Conservation (phyloP, 2,888 invertebrate species). For the Eristalinus sepulchralis region DNA sequence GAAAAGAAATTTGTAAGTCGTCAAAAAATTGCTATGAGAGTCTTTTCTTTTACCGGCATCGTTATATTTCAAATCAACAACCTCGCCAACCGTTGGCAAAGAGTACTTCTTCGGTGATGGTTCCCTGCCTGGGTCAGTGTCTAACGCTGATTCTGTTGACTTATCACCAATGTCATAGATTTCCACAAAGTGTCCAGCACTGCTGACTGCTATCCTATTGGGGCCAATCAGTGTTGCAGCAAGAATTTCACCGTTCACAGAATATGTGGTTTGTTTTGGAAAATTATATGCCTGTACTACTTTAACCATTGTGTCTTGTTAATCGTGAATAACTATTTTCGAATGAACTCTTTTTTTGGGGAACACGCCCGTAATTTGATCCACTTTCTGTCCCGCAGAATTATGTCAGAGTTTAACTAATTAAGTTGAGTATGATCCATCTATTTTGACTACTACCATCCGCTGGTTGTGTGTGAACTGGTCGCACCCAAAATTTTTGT, state of each 20-base stretch:
- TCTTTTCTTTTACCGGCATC: conserved; percentile 82
- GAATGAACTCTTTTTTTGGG: not conserved
- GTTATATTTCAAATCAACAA: conserved; percentile 86
- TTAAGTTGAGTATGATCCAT: conserved; percentile 60
- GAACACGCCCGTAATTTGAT: conserved; percentile 48
- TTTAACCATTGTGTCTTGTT: conserved; percentile 76
- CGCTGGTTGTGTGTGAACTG: conserved; percentile 39
- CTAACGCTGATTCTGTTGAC: conserved; percentile 30
- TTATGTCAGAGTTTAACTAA: conserved; percentile 54
- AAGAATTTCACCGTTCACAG: conserved; percentile 79
- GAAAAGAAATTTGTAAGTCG: not conserved
- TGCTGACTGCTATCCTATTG: conserved; percentile 79
- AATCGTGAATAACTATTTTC: not conserved
- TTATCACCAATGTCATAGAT: conserved; percentile 78
- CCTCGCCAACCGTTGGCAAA: conserved; percentile 88
- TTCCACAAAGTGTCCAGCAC: conserved; percentile 80
- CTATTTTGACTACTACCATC: conserved; percentile 42
- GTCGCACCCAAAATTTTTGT: conserved; percentile 64
- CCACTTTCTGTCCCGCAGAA: conserved; percentile 14
- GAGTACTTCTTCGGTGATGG: conserved; percentile 80
- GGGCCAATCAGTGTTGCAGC: conserved; percentile 78
- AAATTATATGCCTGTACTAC: conserved; percentile 80
- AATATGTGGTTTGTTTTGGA: conserved; percentile 79
- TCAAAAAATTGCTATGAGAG: not conserved
- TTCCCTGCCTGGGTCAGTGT: conserved; percentile 73